Evolutionary conservation across 1,140 invertebrate genomes (phyloP).

Genomic region (Drosophila micromelanica): DNA sequence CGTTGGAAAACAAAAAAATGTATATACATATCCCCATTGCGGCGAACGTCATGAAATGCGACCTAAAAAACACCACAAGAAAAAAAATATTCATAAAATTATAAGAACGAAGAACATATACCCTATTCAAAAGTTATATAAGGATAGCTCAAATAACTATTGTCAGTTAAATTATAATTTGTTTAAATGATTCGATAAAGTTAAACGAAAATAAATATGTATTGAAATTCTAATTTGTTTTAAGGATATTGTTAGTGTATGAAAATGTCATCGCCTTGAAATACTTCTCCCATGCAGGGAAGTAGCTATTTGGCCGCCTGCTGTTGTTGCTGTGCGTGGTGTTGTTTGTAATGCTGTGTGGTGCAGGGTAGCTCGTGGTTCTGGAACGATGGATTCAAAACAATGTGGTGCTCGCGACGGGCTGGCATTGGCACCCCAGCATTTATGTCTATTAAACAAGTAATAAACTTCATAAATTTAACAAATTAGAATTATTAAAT

Average conservation of each 20-base stretch:
- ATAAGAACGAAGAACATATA: slow-evolving; percentile 1
- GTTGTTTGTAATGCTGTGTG: slow-evolving; percentile 15
- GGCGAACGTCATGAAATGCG: slow-evolving; percentile 60
- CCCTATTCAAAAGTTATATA: slow-evolving; percentile 2
- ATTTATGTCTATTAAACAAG: slow-evolving; percentile 68
- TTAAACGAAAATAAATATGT: not conserved
- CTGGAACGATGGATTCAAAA: slow-evolving; percentile 27
- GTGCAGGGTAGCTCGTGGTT: slow-evolving; percentile 25
- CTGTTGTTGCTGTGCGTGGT: slow-evolving; percentile 19
- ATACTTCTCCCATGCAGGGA: slow-evolving; percentile 2
- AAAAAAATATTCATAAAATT: not conserved
- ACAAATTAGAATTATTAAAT: slow-evolving; percentile 78
- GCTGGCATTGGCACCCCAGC: slow-evolving; percentile 33
- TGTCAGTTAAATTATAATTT: too few species aligned
- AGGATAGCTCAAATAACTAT: too few species aligned
- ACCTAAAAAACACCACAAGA: slow-evolving; percentile 17
- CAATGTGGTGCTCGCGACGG: slow-evolving; percentile 42
- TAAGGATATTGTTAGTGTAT: not conserved
- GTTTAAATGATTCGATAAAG: too few species aligned
- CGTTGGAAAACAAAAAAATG: slow-evolving; percentile 47
- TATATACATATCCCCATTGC: slow-evolving; percentile 52
- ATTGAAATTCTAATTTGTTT: not conserved
- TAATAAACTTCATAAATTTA: slow-evolving; percentile 75
- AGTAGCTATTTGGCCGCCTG: slow-evolving; percentile 25
- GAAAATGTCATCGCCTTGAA: not conserved